phyloP scores from a whole-genome alignment of 1,140 invertebrate genomes.

The Gryon sp. region DNA sequence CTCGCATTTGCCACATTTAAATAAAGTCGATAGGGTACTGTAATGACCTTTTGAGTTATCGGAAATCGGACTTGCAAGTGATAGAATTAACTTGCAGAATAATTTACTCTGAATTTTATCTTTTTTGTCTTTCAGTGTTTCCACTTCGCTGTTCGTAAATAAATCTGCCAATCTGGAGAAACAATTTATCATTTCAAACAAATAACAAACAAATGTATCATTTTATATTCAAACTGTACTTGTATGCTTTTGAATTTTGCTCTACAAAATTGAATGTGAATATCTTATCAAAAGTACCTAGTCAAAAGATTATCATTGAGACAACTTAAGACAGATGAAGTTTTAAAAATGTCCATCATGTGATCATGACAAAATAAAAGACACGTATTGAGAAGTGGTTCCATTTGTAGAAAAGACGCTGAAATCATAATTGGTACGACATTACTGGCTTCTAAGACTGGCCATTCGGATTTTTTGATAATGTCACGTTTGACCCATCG shows the following conservation, averaged over 20 bases:
- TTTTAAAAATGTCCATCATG: constrained; percentile 89
- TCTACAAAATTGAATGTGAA: no score
- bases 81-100: constrained; percentile 89
- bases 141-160: constrained; percentile 89
- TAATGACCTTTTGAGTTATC: constrained; percentile 88
- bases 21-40: constrained; percentile 87
- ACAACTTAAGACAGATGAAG: constrained; percentile 88
- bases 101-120: constrained; percentile 91
- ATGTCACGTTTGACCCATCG: constrained; percentile 91
- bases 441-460: constrained; percentile 89
- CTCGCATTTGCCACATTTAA: constrained; percentile 84
- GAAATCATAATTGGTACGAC: constrained; percentile 95
- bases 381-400: constrained; percentile 89
- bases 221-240: no score
- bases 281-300: constrained; percentile 76
- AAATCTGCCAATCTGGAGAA: constrained; percentile 88
- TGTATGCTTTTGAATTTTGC: no score
- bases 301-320: constrained; percentile 89
- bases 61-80: constrained; percentile 85
- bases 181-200: constrained; percentile 63
- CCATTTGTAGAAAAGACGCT: constrained; percentile 94
- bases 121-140: constrained; percentile 87
- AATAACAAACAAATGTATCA: no score
- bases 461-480: constrained; percentile 84
- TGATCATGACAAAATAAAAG: constrained; percentile 89